Evolutionary conservation across 2,113 vertebrate genomes (phyloP).

Genomic region (Mustelus asterias): DNA sequence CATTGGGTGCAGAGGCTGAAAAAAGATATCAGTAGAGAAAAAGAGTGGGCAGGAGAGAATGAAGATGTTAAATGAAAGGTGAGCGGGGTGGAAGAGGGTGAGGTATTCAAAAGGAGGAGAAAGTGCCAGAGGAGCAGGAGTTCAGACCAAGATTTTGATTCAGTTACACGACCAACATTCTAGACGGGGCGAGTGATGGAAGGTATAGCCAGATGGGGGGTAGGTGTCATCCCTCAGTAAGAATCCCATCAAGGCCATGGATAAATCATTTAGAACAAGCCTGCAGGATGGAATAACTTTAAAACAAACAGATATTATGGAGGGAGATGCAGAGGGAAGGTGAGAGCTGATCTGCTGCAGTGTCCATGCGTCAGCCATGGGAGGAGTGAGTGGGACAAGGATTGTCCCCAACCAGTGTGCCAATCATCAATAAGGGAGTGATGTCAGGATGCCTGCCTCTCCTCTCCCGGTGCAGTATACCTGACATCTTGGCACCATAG

Average conservation of each 20-base stretch:
- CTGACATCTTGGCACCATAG: too few species aligned
- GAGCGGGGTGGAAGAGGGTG: too few species aligned
- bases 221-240: neutral
- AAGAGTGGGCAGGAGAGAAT: neutral
- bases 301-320: neutral
- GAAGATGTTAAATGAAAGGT: neutral
- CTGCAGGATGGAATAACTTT: neutral
- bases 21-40: neutral
- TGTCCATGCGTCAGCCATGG: too few species aligned
- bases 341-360: neutral
- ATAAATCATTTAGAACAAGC: neutral
- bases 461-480: neutral
- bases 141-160: neutral
- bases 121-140: too few species aligned
- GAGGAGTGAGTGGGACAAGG: neutral
- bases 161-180: neutral
- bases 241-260: neutral
- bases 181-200: neutral
- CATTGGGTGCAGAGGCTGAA: neutral
- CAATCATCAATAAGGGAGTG: neutral
- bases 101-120: neutral
- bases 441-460: neutral
- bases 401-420: neutral
- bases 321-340: neutral
- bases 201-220: neutral